A percentile compares a stretch with the other conserved stretches of the same genome.
Conservation (phyloP, 2,888 invertebrate genomes). For the Dicranocentrus wangi region DNA sequence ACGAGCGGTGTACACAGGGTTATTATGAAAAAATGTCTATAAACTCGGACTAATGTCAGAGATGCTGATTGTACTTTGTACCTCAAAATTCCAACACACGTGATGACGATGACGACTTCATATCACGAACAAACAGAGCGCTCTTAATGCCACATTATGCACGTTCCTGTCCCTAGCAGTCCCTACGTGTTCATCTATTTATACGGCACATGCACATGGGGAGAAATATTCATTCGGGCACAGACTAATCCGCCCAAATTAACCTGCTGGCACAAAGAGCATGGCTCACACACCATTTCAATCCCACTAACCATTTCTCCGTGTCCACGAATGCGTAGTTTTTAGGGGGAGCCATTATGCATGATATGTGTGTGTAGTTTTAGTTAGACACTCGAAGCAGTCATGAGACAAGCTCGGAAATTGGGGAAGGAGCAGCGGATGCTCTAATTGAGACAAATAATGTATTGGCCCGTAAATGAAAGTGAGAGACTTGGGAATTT, state of each 20-base stretch:
- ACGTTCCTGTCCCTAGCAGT: too few species aligned
- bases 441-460: conserved; percentile 52
- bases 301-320: conserved; percentile 7
- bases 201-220: too few species aligned
- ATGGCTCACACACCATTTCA: conserved; percentile 22
- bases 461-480: conserved; percentile 37
- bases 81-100: too few species aligned
- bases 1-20: too few species aligned
- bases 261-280: conserved; percentile 16
- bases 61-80: neutral
- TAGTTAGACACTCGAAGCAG: neutral
- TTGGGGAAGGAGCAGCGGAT: conserved; percentile 14
- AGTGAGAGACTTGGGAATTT: conserved; percentile 21
- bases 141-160: too few species aligned
- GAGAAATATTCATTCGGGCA: neutral
- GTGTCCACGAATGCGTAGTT: neutral
- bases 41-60: neutral
- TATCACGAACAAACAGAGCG: conserved; percentile 23
- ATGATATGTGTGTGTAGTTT: neutral
- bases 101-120: conserved; percentile 29
- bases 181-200: too few species aligned
- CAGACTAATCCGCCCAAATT: conserved; percentile 14
- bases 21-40: too few species aligned
- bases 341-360: neutral
- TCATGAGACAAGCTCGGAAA: neutral